phyloP scores from a whole-genome alignment of 2,797 vertebrate genomes.

The Bradypus variegatus region DNA sequence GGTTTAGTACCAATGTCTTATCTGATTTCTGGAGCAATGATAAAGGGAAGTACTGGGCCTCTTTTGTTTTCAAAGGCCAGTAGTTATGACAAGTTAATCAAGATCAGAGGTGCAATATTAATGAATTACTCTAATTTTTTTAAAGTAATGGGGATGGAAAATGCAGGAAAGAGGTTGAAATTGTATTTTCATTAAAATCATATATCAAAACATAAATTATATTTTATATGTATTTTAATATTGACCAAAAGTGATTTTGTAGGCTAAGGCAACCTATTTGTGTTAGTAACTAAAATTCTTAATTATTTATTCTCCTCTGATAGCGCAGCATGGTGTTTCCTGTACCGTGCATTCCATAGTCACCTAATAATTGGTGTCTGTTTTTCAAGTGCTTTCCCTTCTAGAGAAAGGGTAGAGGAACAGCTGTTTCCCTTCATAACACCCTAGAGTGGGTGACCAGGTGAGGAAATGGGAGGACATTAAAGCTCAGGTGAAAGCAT shows the following conservation, averaged over 20 bases:
- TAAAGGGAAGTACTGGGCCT: background rate
- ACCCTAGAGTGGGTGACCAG: background rate
- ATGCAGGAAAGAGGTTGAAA: background rate
- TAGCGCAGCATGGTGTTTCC: fast-evolving
- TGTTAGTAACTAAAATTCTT: background rate
- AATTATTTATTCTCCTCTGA: fast-evolving
- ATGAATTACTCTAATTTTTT: background rate
- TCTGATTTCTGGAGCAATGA: constrained; percentile 39
- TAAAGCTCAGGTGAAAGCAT: no score
- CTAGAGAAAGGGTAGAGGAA: background rate
- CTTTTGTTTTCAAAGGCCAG: constrained; percentile 42
- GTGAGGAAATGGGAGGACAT: background rate
- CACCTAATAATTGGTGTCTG: background rate
- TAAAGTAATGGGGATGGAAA: background rate
- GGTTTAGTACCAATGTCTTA: constrained; percentile 28
- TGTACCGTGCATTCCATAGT: fast-evolving
- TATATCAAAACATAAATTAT: background rate
- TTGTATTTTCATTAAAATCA: background rate
- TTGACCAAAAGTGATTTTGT: background rate
- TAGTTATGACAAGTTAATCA: background rate
- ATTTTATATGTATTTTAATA: background rate
- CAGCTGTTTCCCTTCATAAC: background rate
- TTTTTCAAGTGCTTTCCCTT: background rate
- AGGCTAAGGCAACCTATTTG: background rate
- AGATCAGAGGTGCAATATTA: background rate